These are phyloP conservation scores for Prunella himalayana DNA, from an alignment of 2,113 vertebrate species.

Conservation along the genomic window DNA sequence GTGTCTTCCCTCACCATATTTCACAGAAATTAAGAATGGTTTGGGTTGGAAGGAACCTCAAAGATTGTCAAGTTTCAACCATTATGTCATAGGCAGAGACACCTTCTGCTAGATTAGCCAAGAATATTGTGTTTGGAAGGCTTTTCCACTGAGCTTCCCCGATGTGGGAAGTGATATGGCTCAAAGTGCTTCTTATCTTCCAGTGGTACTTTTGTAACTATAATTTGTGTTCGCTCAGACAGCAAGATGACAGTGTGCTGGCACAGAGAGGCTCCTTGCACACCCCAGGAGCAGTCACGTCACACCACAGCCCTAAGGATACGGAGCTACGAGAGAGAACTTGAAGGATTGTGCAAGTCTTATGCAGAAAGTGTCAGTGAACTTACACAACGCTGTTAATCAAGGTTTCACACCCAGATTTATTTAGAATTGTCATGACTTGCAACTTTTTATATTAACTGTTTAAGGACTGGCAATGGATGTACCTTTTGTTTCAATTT, in stretches of 20 bases:
- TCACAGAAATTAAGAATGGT: not conserved
- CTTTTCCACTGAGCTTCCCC: not conserved
- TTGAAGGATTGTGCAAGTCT: not conserved
- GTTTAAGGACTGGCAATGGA: not conserved
- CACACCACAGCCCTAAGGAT: not conserved
- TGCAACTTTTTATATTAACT: not conserved
- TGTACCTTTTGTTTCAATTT: not conserved
- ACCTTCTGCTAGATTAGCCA: not conserved
- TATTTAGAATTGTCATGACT: not conserved
- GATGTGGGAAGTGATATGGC: not conserved
- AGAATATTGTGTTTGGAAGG: not conserved
- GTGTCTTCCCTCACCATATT: not conserved
- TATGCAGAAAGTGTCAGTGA: not conserved
- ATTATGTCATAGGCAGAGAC: accelerated
- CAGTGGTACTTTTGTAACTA: not conserved
- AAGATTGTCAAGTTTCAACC: not conserved
- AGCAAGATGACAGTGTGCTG: not conserved
- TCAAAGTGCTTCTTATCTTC: not conserved
- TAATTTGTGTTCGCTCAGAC: not conserved
- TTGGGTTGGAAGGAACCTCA: not conserved
- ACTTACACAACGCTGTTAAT: not conserved
- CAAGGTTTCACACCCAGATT: not conserved
- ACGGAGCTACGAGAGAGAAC: not conserved
- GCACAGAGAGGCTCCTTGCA: not conserved
- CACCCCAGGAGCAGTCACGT: accelerated